Conservation (phyloP, 2,113 vertebrate genomes). For the Loxodonta africana region DNA sequence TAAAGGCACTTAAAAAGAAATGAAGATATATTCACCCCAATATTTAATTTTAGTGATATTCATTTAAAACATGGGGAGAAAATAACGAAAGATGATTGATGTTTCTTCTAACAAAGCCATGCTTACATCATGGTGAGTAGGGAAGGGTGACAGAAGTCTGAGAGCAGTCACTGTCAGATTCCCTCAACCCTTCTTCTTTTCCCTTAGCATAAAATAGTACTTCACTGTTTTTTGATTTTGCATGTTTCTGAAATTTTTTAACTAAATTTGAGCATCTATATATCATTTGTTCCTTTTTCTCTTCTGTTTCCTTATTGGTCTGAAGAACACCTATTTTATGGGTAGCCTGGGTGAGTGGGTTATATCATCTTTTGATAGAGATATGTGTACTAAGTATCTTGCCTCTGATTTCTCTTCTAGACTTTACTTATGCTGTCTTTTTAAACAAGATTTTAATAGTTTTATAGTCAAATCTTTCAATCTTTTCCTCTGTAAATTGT, state of each 20-base stretch:
- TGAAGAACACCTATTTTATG: too few relatives aligned
- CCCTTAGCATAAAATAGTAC: too few relatives aligned
- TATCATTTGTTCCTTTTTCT: too few relatives aligned
- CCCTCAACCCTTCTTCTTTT: background rate
- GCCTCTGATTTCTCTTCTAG: background rate
- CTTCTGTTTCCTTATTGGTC: too few relatives aligned
- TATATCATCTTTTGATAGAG: background rate
- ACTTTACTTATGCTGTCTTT: background rate
- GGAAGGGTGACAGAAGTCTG: background rate
- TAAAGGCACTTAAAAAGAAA: background rate
- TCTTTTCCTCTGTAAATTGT: background rate
- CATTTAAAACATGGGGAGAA: conserved; percentile 36
- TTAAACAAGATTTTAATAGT: background rate
- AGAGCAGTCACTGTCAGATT: background rate
- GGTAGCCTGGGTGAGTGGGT: too few relatives aligned
- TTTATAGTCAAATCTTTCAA: background rate
- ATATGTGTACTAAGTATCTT: background rate
- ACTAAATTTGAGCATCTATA: too few relatives aligned
- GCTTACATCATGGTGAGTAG: background rate
- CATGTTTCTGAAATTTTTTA: too few relatives aligned
- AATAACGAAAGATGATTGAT: background rate
- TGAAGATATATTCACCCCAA: background rate
- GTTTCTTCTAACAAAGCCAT: background rate
- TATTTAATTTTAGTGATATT: background rate
- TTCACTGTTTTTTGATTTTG: too few relatives aligned